Percentiles rank a stretch among this genome's conserved stretches.
phyloP scores from a whole-genome alignment of 2,797 vertebrate genomes.

The Triplophysa yarkandensis region DNA sequence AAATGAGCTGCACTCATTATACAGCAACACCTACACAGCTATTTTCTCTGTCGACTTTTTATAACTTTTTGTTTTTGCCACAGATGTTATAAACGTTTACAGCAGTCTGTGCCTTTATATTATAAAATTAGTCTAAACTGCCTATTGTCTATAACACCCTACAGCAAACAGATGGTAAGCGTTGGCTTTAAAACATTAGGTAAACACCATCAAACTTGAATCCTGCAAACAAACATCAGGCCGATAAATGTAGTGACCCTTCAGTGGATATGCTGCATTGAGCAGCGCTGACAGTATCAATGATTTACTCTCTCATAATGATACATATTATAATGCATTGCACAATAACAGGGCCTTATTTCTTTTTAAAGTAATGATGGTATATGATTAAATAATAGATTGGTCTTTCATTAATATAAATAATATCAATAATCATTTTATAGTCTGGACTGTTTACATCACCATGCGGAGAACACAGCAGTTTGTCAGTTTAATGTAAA shows the following conservation, averaged over 20 bases:
- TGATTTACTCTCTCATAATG: background rate
- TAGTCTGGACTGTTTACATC: background rate
- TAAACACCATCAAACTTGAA: slow-evolving; percentile 63
- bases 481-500: background rate
- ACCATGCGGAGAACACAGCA: background rate
- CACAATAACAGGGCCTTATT: background rate
- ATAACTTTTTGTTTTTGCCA: slow-evolving; percentile 4
- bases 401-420: background rate
- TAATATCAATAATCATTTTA: background rate
- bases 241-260: slow-evolving; percentile 17
- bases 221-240: slow-evolving; percentile 56
- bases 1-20: background rate
- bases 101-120: background rate
- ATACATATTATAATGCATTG: background rate
- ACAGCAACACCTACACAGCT: background rate
- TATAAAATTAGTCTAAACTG: slow-evolving; percentile 51
- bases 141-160: slow-evolving; percentile 54
- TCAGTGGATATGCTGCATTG: slow-evolving; percentile 5
- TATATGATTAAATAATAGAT: background rate
- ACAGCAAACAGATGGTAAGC: slow-evolving; percentile 61
- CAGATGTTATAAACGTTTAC: background rate
- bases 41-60: background rate
- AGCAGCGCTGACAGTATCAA: background rate
- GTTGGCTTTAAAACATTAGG: slow-evolving; percentile 67
- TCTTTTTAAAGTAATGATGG: background rate